Evolutionary conservation across 92 coral and sea anemone species (phyloP).

Genomic region (Actinostola sp.): DNA sequence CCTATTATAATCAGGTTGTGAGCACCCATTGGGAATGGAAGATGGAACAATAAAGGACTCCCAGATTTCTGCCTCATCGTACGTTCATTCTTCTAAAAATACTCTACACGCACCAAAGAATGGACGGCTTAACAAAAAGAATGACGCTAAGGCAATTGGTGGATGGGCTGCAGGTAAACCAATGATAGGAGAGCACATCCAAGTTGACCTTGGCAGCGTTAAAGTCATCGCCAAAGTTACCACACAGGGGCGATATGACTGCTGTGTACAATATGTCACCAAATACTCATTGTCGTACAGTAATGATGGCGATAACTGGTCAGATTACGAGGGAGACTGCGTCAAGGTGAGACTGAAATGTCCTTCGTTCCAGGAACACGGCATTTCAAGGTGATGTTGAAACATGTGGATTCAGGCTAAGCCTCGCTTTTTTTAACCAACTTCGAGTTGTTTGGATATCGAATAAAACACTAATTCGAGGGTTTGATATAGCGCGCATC

Average conservation of each 20-base stretch:
- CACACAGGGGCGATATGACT: not conserved
- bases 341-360: slow-evolving; percentile 6
- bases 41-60: slow-evolving; percentile 42
- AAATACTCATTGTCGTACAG: slow-evolving; percentile 23
- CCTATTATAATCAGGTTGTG: slow-evolving; percentile 56
- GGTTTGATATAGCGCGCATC: no score
- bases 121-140: not conserved
- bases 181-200: not conserved
- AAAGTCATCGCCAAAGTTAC: slow-evolving; percentile 14
- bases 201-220: slow-evolving; percentile 3
- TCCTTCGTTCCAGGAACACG: not conserved
- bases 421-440: not conserved
- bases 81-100: not conserved
- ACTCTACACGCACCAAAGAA: not conserved
- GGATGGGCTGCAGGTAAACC: not conserved
- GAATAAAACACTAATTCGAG: no score
- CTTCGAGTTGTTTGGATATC: no score
- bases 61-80: slow-evolving; percentile 61
- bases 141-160: not conserved
- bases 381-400: no score
- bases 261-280: slow-evolving; percentile 9
- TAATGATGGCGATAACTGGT: slow-evolving; percentile 11
- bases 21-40: slow-evolving; percentile 63
- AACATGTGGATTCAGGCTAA: no score
- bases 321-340: slow-evolving; percentile 13